phyloP scores from a whole-genome alignment of 2,888 invertebrate genomes.

The Colletes collaris region DNA sequence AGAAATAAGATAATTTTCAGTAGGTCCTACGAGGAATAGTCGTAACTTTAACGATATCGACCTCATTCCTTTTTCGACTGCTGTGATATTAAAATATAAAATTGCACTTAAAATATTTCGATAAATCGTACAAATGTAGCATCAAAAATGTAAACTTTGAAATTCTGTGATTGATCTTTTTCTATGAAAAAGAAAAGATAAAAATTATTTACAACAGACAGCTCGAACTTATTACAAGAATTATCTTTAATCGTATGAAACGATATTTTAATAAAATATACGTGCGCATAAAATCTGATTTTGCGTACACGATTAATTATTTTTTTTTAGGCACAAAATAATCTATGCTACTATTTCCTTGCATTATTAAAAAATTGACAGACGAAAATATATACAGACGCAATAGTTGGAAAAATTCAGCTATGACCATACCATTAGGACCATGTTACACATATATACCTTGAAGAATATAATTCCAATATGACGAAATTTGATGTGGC shows the following conservation, averaged over 20 bases:
- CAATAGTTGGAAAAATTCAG: conserved; percentile 16
- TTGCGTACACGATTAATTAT: too few species aligned
- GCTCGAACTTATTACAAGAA: neutral
- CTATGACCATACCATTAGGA: conserved; percentile 53
- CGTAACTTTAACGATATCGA: conserved; percentile 39
- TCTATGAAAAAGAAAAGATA: too few species aligned
- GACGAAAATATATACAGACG: conserved; percentile 18
- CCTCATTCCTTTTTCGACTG: neutral
- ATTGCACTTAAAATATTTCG: conserved; percentile 19
- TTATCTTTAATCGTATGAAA: neutral
- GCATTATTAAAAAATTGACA: neutral
- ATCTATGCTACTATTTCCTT: neutral
- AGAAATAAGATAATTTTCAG: conserved; percentile 26
- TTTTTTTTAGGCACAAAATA: neutral
- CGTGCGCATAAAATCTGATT: neutral
- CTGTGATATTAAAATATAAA: neutral
- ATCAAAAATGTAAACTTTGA: neutral
- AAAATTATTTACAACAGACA: too few species aligned
- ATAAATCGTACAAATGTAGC: conserved; percentile 5
- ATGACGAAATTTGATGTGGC: conserved; percentile 27
- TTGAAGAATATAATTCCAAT: conserved; percentile 26
- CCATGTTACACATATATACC: conserved; percentile 20
- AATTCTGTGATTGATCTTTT: neutral
- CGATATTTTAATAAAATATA: neutral
- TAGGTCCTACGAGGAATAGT: conserved; percentile 38